These are phyloP conservation scores for Tridacna crocea DNA, from an alignment of 2,888 invertebrate species.

Conservation along the genomic window DNA sequence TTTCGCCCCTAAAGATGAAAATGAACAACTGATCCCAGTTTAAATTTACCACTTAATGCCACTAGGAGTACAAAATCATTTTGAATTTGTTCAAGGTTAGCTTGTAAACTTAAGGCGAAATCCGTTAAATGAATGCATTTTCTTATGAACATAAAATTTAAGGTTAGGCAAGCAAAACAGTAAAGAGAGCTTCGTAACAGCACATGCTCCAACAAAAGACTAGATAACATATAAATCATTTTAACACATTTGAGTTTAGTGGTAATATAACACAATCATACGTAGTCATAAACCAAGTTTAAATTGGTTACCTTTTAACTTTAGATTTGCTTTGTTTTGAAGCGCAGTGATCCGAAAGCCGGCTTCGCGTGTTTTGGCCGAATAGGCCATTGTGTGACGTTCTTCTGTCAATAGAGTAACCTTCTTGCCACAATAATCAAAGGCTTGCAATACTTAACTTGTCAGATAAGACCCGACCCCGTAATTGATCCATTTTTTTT, in stretches of 20 bases:
- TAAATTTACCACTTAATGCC: too few species aligned
- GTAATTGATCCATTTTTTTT: slow-evolving; percentile 36
- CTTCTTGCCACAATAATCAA: slow-evolving; percentile 60
- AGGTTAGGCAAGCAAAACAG: too few species aligned
- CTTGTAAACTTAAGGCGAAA: too few species aligned
- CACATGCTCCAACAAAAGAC: slow-evolving; percentile 18
- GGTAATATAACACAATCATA: slow-evolving; percentile 36
- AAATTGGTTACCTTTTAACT: slow-evolving; percentile 62
- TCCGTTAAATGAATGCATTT: too few species aligned
- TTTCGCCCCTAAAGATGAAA: too few species aligned
- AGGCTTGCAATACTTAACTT: slow-evolving; percentile 43
- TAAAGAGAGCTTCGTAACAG: not conserved
- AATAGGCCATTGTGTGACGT: slow-evolving; percentile 46
- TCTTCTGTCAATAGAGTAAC: slow-evolving; percentile 56
- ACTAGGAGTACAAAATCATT: too few species aligned
- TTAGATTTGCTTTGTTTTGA: slow-evolving; percentile 52
- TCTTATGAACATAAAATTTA: too few species aligned
- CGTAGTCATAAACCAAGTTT: slow-evolving; percentile 46
- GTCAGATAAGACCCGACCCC: slow-evolving; percentile 48
- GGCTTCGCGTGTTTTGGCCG: slow-evolving; percentile 51
- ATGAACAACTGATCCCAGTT: too few species aligned
- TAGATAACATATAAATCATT: slow-evolving; percentile 50
- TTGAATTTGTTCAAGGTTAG: too few species aligned
- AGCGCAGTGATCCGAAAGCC: slow-evolving; percentile 44
- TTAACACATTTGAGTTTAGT: slow-evolving; percentile 39